Evolutionary conservation across 2,113 vertebrate genomes (phyloP).

Genomic region (Callionymus lyra): DNA sequence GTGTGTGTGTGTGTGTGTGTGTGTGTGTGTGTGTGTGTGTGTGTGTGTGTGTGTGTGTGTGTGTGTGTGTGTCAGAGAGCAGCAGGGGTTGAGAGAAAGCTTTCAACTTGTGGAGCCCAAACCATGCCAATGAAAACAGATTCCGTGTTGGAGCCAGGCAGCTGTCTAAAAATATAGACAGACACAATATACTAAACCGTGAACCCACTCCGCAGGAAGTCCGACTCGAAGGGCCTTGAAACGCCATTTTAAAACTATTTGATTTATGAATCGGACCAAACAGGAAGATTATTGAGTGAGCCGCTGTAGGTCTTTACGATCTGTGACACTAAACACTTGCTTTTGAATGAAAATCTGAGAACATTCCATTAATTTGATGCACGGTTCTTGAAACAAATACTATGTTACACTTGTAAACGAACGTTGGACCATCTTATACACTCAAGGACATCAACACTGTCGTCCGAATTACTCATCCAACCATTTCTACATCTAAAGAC

Average conservation of each 20-base stretch:
- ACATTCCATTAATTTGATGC: too few relatives aligned
- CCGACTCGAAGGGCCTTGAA: conserved; percentile 11
- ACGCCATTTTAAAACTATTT: conserved; percentile 17
- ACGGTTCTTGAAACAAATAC: too few relatives aligned
- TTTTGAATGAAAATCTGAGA: too few relatives aligned
- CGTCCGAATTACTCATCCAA: too few relatives aligned
- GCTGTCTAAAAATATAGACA: conserved; percentile 60
- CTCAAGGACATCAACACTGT: too few relatives aligned
- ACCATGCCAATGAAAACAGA: conserved; percentile 65
- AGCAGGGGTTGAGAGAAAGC: conserved; percentile 52
- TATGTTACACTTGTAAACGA: too few relatives aligned
- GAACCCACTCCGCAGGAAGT: conserved; percentile 37
- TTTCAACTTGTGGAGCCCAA: conserved; percentile 58
- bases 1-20: conserved; percentile 13
- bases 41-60: conserved; percentile 19
- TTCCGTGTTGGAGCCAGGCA: conserved; percentile 51
- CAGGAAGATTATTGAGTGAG: too few relatives aligned
- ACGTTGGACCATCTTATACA: too few relatives aligned
- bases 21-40: conserved; percentile 18
- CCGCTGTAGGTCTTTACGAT: too few relatives aligned
- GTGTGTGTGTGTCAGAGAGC: conserved; percentile 22
- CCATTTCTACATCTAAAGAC: too few relatives aligned
- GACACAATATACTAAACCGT: conserved; percentile 56
- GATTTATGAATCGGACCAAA: too few relatives aligned
- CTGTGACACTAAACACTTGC: too few relatives aligned